Conservation (phyloP, 2,797 vertebrate genomes). For the Hyperoplus immaculatus region DNA sequence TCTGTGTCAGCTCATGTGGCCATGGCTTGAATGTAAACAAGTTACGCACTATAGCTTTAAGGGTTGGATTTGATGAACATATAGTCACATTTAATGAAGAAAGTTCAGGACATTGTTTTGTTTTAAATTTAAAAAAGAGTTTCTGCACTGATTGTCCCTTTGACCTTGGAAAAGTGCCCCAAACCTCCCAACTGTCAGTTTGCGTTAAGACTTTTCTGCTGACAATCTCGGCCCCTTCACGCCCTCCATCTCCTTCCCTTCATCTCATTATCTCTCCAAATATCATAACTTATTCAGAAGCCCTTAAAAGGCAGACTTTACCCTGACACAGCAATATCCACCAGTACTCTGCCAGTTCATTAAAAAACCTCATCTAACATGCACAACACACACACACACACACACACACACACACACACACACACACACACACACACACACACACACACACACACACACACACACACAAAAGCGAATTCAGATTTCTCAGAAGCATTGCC, state of each 20-base stretch:
- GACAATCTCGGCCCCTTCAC: constrained; percentile 69
- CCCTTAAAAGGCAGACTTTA: constrained; percentile 81
- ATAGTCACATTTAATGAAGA: background rate
- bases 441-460: constrained; percentile 30
- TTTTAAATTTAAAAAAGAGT: constrained; percentile 4
- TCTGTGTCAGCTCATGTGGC: background rate
- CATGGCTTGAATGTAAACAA: no score
- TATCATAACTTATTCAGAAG: constrained; percentile 86
- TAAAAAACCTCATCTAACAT: constrained; percentile 83
- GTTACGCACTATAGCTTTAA: background rate
- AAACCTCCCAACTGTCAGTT: constrained; percentile 65
- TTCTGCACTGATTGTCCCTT: constrained; percentile 35
- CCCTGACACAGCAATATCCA: constrained; percentile 82
- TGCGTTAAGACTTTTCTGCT: constrained; percentile 74
- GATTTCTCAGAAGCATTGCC: constrained; percentile 57
- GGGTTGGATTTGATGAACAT: background rate
- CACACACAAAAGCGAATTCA: constrained; percentile 52
- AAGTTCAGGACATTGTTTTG: background rate
- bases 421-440: no score
- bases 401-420: constrained; percentile 17
- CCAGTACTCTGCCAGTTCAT: constrained; percentile 76
- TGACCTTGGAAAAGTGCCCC: constrained; percentile 74
- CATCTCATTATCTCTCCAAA: constrained; percentile 85
- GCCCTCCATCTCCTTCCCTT: constrained; percentile 69
- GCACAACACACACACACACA: constrained; percentile 54